Percentiles rank a stretch among this genome's conserved stretches.
Conservation (phyloP, 2,797 vertebrate species). For the Tenualosa ilisha region DNA sequence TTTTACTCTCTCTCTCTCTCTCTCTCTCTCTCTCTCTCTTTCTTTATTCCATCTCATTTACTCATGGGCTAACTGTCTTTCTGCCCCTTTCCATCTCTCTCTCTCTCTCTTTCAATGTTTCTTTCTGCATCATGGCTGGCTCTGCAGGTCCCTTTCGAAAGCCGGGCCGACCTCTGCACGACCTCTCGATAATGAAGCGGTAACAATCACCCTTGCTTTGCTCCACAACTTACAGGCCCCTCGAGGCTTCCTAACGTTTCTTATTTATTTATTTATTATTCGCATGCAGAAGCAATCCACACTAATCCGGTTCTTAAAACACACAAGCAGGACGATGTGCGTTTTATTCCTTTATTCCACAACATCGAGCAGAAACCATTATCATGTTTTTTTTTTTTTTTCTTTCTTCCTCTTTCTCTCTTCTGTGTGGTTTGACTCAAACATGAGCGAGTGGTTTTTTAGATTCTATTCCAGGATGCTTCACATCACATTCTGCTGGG, state of each 20-base stretch:
- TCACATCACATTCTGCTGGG: not conserved
- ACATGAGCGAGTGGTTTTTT: not conserved
- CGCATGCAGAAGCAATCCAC: not conserved
- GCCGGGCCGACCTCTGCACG: not conserved
- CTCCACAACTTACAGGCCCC: not conserved
- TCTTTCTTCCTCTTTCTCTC: not conserved
- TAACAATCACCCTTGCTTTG: not conserved
- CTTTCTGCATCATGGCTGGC: not conserved
- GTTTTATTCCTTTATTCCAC: constrained; percentile 13
- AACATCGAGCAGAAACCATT: constrained; percentile 12
- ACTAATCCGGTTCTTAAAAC: not conserved
- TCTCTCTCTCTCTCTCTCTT: constrained; percentile 35
- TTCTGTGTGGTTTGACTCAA: not conserved
- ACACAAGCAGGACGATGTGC: not conserved
- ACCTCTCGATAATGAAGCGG: constrained; percentile 20
- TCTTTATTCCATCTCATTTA: not conserved
- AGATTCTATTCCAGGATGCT: not conserved
- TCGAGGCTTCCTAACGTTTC: not conserved
- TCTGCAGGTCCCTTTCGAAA: constrained; percentile 7
- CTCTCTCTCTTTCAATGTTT: not conserved
- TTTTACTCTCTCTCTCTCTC: constrained; percentile 42
- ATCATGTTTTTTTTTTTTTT: not conserved
- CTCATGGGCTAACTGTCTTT: not conserved
- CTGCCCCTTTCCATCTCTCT: not conserved
- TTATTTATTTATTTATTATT: not conserved